A percentile compares a stretch with the other conserved stretches of the same genome.
Evolutionary conservation across 2,888 invertebrate species (phyloP).

Genomic region (Hydrotaea cyrtoneurina): DNA sequence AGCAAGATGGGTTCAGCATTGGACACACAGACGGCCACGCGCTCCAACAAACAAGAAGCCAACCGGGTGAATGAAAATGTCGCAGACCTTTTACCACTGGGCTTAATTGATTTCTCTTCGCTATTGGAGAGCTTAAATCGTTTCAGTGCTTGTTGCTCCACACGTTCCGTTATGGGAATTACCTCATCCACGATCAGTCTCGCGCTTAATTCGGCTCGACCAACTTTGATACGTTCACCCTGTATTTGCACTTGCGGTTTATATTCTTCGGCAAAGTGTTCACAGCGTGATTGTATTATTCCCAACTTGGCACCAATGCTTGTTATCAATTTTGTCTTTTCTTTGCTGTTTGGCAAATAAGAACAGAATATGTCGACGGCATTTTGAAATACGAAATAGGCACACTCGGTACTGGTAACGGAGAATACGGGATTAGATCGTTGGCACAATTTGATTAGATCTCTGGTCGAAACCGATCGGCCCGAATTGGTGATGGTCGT

Average conservation of each 20-base stretch:
- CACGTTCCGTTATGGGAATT: conserved; percentile 36
- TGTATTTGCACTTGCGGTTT: conserved; percentile 88
- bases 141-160: conserved; percentile 70
- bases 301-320: conserved; percentile 91
- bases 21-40: conserved; percentile 91
- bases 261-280: conserved; percentile 88
- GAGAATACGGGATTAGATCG: conserved; percentile 89
- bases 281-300: conserved; percentile 90
- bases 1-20: conserved; percentile 94
- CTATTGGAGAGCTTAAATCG: conserved; percentile 73
- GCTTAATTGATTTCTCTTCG: conserved; percentile 58
- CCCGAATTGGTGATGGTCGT: conserved; percentile 79
- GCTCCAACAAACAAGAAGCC: conserved; percentile 91
- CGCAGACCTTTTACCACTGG: conserved; percentile 74
- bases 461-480: conserved; percentile 90
- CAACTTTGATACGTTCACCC: conserved; percentile 84
- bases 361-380: conserved; percentile 95
- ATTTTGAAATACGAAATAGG: conserved; percentile 86
- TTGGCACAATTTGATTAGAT: conserved; percentile 95
- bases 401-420: conserved; percentile 84
- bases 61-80: conserved; percentile 92
- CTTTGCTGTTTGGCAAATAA: conserved; percentile 85
- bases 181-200: conserved; percentile 31
- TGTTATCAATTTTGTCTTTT: conserved; percentile 86
- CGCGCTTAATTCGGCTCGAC: conserved; percentile 84